phyloP scores from a whole-genome alignment of 2,113 vertebrate species.

The Saimiri boliviensis region DNA sequence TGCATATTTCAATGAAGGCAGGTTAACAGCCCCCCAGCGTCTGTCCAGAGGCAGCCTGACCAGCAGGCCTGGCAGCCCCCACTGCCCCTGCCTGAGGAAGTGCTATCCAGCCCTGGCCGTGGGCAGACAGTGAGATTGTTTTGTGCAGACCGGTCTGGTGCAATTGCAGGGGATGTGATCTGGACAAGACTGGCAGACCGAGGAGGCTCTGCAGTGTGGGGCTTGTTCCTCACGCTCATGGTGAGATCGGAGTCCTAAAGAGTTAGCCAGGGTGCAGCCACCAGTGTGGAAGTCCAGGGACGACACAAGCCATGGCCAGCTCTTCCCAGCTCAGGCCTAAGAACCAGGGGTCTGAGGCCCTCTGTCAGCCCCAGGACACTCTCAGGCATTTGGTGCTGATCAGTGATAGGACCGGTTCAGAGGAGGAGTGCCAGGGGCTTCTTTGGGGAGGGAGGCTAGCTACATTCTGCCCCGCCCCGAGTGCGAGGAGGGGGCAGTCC shows the following conservation, averaged over 20 bases:
- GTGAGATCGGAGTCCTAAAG: neutral
- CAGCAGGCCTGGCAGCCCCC: neutral
- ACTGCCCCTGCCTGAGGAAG: neutral
- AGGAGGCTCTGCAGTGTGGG: neutral
- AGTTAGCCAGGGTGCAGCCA: neutral
- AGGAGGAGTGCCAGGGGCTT: neutral
- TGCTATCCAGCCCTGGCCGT: neutral
- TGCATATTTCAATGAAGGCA: neutral
- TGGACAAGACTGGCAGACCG: neutral
- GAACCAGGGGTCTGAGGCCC: neutral
- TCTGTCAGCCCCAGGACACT: neutral
- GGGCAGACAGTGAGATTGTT: neutral
- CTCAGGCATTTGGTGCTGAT: neutral
- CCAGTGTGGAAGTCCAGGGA: neutral
- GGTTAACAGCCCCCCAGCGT: neutral
- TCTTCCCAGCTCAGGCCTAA: neutral
- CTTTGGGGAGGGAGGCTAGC: too few relatives aligned
- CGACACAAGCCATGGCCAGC: fast-evolving
- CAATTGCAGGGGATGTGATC: fast-evolving
- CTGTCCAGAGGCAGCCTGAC: neutral
- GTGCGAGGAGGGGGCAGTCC: neutral
- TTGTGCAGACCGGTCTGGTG: neutral
- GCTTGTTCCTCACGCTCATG: neutral
- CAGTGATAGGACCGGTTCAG: neutral
- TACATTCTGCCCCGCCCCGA: neutral